Base-by-base conservation (phyloP, 2,888 invertebrate species). In the Acanthosepion esculentum region DNA sequence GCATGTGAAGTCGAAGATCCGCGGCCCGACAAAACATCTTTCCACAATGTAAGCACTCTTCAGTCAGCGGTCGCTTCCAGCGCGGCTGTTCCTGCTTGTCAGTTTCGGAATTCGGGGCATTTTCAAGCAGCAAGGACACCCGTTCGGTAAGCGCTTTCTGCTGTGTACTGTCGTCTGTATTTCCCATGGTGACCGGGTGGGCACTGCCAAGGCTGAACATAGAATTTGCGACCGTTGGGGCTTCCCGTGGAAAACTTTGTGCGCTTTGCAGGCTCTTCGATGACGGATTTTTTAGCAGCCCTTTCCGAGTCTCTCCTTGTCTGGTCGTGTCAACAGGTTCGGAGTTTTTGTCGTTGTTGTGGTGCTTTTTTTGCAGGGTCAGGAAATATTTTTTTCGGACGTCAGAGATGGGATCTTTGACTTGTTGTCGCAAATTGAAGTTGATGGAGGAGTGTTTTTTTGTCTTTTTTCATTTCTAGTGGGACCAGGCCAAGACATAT, bases 1-100 rank as follows among this genome's bases (percentile, higher is more conserved):
- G 93, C 93, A 93, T 93, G 26, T 93, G 93, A 29, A 93, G 93
- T 6, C 93, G 93, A 48, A 93, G 93, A 4, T 93, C 93, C 8
- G 50, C 50, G 10, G 93, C 29, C n/a, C 93, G 93, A 26, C 29
- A 93, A 53, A 93, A 93, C 50, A 53, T 53, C 53, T 93, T 93
- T 53, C 29, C 48, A 93, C 93, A 93, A 0, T 93, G 93, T 7
- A 6, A 33, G 26, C 93, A 93, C 15, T 53, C 18, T 15, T 53
- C 93, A 12, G 93, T 53, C 2, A 18, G 93, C 2, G 48, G 93
- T 1, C 78, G 78, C 5, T 78, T 78, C 78, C 78, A 78, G 15
- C 78, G 78, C 3, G 78, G 15, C 12, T 0, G n/a, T 5, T 78
- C 78, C n/a, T 4, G n/a, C 8, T 78, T n/a, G 23, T 64, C 64